These are phyloP conservation scores for Eremophila alpestris DNA, from an alignment of 2,797 vertebrate species.

Conservation along the genomic window DNA sequence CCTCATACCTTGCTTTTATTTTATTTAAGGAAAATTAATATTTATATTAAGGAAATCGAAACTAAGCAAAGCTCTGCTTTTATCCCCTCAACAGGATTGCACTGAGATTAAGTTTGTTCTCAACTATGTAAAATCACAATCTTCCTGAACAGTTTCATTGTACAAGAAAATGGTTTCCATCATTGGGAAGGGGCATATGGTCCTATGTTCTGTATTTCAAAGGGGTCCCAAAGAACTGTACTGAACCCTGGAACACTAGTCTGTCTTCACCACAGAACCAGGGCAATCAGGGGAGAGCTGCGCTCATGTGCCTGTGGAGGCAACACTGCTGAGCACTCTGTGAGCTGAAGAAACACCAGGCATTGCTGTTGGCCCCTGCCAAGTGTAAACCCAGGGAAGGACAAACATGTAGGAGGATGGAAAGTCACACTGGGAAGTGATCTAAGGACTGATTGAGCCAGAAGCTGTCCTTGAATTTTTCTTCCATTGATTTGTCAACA, in stretches of 20 bases:
- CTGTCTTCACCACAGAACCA: background rate
- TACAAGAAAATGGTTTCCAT: background rate
- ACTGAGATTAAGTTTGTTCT: background rate
- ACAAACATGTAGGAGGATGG: background rate
- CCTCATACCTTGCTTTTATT: background rate
- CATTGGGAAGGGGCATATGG: background rate
- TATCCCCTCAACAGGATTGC: background rate
- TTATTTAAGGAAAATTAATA: background rate
- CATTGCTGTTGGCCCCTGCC: background rate
- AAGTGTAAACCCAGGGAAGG: background rate
- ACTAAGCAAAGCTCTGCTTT: background rate
- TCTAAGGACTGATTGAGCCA: background rate
- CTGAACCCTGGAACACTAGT: background rate
- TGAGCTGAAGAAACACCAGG: background rate
- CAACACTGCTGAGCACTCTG: background rate
- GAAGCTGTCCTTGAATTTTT: constrained; percentile 18
- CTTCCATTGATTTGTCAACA: constrained; percentile 60
- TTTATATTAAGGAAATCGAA: background rate
- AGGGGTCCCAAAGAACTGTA: background rate
- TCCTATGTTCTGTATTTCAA: background rate
- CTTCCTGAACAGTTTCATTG: background rate
- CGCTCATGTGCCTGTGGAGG: background rate
- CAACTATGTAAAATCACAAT: background rate
- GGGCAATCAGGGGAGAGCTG: background rate
- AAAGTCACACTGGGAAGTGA: background rate